Conservation (phyloP, 2,113 vertebrate species). For the Ictalurus furcatus region DNA sequence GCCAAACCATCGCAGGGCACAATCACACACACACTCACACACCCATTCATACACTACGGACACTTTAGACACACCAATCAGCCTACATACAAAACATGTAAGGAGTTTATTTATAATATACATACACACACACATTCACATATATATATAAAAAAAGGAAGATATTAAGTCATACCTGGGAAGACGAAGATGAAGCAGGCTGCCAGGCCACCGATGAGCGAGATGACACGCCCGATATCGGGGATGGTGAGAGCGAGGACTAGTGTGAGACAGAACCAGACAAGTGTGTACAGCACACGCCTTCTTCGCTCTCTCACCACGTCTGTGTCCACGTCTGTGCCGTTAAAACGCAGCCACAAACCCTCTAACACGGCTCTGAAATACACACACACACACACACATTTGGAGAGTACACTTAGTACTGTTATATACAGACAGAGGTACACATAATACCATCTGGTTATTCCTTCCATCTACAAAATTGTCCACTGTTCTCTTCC, state of each 20-base stretch:
- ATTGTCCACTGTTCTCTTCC: background rate
- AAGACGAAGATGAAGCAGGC: constrained; percentile 97
- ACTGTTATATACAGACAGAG: constrained; percentile 13
- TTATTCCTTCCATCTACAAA: background rate
- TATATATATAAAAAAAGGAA: background rate
- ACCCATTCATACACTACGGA: too few species aligned
- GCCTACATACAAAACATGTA: background rate
- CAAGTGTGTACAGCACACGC: constrained; percentile 83
- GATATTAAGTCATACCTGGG: constrained; percentile 75
- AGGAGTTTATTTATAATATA: background rate
- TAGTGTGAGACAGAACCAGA: constrained; percentile 90
- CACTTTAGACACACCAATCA: too few species aligned
- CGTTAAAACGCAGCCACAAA: constrained; percentile 90
- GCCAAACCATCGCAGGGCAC: too few species aligned
- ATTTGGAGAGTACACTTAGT: background rate
- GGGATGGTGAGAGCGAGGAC: constrained; percentile 94
- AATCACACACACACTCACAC: too few species aligned
- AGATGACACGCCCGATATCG: constrained; percentile 94
- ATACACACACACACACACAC: constrained; percentile 34
- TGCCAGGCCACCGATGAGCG: constrained; percentile 90
- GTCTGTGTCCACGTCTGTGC: constrained; percentile 85
- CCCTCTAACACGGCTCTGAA: constrained; percentile 91
- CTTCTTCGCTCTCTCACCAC: constrained; percentile 82
- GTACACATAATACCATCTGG: background rate
- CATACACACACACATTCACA: too few species aligned